Evolutionary conservation across 2,888 invertebrate species (phyloP), one percentile per base, ranked within the genome.

Genomic region (Drosophila seclusa): DNA sequence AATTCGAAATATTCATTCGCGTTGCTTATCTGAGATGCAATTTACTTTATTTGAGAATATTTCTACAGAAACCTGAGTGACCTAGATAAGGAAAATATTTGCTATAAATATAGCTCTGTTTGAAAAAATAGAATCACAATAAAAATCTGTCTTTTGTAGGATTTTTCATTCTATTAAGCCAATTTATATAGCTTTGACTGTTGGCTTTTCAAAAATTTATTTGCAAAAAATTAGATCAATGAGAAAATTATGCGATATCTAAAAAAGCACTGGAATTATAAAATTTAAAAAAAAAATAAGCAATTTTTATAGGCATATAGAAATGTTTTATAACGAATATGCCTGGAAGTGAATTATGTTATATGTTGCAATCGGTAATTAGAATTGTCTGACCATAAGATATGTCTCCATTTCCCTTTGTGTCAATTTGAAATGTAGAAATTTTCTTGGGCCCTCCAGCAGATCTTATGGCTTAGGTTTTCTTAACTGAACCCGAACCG

Each of bases 81-180:
- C 78, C 58, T 40, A 40, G 38, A 38, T 40, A 58, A 38, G 34
- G 24, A 11, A 32, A 27, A 40, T 57, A 38, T 57, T 29, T 57
- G 31, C 24, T 3, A 11, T 27, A 24, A 24, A 21, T 2, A 42
- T 11, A 21, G 21, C 42, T 11, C n/a, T 42, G 40, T 1, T 11
- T 42, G 21, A 11, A 21, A 21, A 21, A 42, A 21, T 42, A n/a
- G n/a, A 10, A 10, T 1, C n/a, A 21, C n/a, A 1, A 42, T 11
- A 21, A 5, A 42, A 21, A 11, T 21, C 40, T 0, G 10, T 40
- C 11, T 11, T 21, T 11, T 1, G 2, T 40, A 10, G 0, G 0
- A 4, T 40, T n/a, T 40, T 40, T n/a, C 4, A n/a, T n/a, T 40
- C 40, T n/a, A 4, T n/a, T 10, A 10, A 4, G 4, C 10, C 10